Evolutionary conservation across 2,888 invertebrate genomes (phyloP).

Genomic region (Polylopha cassiicola): DNA sequence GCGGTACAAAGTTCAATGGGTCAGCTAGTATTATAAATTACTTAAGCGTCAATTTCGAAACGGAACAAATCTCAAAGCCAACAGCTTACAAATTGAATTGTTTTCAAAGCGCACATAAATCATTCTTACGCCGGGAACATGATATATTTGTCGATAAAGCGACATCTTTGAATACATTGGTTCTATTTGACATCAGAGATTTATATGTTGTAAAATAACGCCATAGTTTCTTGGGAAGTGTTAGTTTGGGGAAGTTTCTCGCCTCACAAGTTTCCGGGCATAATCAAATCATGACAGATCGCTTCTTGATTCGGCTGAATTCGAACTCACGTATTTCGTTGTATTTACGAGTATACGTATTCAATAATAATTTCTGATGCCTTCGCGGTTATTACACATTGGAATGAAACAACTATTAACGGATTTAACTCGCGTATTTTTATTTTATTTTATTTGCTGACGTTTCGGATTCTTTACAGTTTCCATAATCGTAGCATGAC

Average conservation of each 20-base stretch:
- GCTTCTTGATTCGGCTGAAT: too few relatives aligned
- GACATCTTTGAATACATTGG: slow-evolving; percentile 59
- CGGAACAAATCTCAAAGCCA: slow-evolving; percentile 29
- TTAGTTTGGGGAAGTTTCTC: slow-evolving; percentile 2
- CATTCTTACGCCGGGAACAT: slow-evolving; percentile 56
- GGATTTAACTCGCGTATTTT: too few relatives aligned
- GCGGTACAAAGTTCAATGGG: not conserved
- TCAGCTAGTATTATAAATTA: not conserved
- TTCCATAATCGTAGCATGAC: too few relatives aligned
- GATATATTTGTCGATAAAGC: slow-evolving; percentile 60
- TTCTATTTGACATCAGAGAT: slow-evolving; percentile 42
- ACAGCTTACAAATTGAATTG: slow-evolving; percentile 46
- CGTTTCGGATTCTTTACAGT: too few relatives aligned
- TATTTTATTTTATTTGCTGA: too few relatives aligned
- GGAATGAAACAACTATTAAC: too few relatives aligned
- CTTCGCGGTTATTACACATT: too few relatives aligned
- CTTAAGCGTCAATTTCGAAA: slow-evolving; percentile 23
- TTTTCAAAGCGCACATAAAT: slow-evolving; percentile 52
- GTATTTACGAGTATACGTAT: too few relatives aligned
- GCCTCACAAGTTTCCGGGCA: too few relatives aligned
- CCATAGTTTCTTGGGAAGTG: slow-evolving; percentile 27
- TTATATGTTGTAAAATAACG: slow-evolving; percentile 30
- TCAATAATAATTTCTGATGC: too few relatives aligned
- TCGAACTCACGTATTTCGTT: too few relatives aligned
- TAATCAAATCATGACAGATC: too few relatives aligned